These are phyloP conservation scores for Tenualosa thibaudeaui DNA, from an alignment of 2,797 vertebrate genomes.

Conservation along the genomic window DNA sequence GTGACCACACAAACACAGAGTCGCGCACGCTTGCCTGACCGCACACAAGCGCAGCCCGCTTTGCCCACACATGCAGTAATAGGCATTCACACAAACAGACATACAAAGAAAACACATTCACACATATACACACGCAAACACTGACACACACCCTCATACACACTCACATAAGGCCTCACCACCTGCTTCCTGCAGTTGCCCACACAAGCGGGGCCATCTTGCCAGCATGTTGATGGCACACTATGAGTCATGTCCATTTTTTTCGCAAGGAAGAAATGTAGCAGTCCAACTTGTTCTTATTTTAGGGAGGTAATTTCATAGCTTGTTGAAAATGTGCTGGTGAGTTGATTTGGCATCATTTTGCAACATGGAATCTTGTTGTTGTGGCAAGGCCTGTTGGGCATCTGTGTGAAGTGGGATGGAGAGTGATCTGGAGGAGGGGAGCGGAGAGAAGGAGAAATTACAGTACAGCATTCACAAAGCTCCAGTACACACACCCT, in stretches of 20 bases:
- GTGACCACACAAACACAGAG: background rate
- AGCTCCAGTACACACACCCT: background rate
- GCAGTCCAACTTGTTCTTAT: background rate
- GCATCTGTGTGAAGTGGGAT: background rate
- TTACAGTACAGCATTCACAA: background rate
- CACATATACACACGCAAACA: background rate
- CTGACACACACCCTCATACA: background rate
- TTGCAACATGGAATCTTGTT: background rate
- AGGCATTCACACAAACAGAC: background rate
- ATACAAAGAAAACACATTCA: background rate
- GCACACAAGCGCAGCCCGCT: background rate
- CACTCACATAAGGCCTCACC: background rate
- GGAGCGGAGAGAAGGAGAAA: background rate
- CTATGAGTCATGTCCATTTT: slow-evolving; percentile 11
- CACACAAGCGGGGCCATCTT: slow-evolving; percentile 2
- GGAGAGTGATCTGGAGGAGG: background rate
- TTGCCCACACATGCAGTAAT: background rate
- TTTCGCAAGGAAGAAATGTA: background rate
- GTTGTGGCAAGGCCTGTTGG: background rate
- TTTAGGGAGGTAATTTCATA: slow-evolving; percentile 15
- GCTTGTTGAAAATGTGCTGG: background rate
- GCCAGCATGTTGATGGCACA: slow-evolving; percentile 1
- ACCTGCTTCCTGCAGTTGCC: background rate
- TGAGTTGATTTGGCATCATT: background rate
- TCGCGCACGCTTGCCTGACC: background rate